These are phyloP conservation scores for Synergus umbraculus DNA, from an alignment of 2,888 invertebrate species.

Conservation along the genomic window DNA sequence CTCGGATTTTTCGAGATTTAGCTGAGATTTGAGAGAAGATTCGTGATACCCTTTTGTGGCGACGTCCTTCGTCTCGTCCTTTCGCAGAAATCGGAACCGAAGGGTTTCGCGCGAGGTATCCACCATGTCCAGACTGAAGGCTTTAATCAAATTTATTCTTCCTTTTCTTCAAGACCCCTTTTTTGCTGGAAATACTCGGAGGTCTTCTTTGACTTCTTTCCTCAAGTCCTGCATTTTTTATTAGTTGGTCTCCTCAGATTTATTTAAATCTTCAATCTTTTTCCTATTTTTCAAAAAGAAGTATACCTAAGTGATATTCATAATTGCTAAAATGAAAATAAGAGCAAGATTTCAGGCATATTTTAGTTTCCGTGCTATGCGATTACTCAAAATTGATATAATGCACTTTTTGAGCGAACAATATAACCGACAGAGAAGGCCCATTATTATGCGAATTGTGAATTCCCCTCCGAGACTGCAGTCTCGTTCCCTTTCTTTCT, in stretches of 20 bases:
- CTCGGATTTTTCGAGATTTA: slow-evolving; percentile 28
- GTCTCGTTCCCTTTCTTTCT: slow-evolving; percentile 5
- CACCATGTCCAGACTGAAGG: slow-evolving; percentile 29
- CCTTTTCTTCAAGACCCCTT: slow-evolving; percentile 32
- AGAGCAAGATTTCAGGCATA: background rate
- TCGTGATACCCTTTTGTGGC: slow-evolving; percentile 31
- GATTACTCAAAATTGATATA: background rate
- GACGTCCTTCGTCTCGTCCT: slow-evolving; percentile 33
- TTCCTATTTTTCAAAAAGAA: no score
- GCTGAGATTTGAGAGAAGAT: slow-evolving; percentile 24
- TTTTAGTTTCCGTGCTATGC: background rate
- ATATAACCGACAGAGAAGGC: background rate
- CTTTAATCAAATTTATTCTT: slow-evolving; percentile 42
- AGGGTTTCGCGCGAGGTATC: slow-evolving; percentile 34
- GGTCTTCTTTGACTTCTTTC: slow-evolving; percentile 27
- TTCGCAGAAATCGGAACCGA: slow-evolving; percentile 38
- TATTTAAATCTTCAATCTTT: background rate
- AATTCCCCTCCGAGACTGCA: background rate
- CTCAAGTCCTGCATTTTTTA: background rate
- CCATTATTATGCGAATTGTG: slow-evolving; percentile 12
- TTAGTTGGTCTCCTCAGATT: background rate
- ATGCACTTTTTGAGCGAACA: slow-evolving; percentile 7
- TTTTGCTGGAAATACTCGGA: slow-evolving; percentile 30
- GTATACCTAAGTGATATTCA: background rate
- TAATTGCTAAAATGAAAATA: background rate